phyloP scores from a whole-genome alignment of 2,888 invertebrate species.

The Elysia crispata region DNA sequence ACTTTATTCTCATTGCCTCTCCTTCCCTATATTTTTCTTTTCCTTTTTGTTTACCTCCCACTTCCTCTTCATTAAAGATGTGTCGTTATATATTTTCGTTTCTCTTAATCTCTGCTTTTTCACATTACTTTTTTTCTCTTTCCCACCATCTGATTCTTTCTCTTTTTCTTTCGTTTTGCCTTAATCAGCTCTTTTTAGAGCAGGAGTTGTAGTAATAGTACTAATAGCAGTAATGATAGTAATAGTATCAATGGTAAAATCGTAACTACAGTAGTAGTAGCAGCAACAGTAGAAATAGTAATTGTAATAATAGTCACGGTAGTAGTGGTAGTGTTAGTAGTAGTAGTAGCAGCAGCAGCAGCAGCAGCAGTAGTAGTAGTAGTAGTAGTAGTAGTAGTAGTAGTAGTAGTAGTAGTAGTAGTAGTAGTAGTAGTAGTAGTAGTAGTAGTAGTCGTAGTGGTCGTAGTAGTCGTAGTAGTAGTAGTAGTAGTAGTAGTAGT shows the following conservation, averaged over 20 bases:
- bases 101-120: constrained; percentile 34
- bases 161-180: constrained; percentile 18
- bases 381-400: constrained; percentile 49
- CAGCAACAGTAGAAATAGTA: too few relatives aligned
- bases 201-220: too few relatives aligned
- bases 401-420: constrained; percentile 47
- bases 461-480: too few relatives aligned
- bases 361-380: constrained; percentile 39
- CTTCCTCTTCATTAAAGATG: not conserved
- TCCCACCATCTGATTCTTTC: constrained; percentile 21
- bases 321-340: too few relatives aligned
- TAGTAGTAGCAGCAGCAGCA: constrained; percentile 45
- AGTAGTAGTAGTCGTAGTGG: too few relatives aligned
- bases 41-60: not conserved
- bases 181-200: too few relatives aligned
- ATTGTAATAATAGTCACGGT: too few relatives aligned
- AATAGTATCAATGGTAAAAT: too few relatives aligned
- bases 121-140: constrained; percentile 15
- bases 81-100: constrained; percentile 23
- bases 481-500: constrained; percentile 46
- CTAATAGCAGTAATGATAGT: too few relatives aligned
- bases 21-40: not conserved
- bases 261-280: too few relatives aligned
- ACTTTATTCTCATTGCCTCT: not conserved
- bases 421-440: constrained; percentile 48